Evolutionary conservation across 2,113 vertebrate species (phyloP), one percentile per base, ranked within the genome.

Genomic region (Lepus timidus): DNA sequence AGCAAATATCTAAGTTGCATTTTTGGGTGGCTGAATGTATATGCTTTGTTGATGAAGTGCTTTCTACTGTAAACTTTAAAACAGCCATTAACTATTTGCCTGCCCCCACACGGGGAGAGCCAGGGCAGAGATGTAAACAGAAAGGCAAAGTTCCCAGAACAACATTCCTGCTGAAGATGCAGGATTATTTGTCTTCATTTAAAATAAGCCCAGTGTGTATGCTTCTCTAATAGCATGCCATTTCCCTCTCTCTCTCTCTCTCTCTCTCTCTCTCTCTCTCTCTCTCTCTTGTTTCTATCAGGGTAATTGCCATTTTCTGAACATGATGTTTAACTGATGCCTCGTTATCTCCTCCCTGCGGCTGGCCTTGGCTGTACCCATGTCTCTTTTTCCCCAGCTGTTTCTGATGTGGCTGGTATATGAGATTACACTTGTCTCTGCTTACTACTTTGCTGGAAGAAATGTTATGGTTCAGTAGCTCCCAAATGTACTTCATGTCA

Each of bases 41-140:
- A 96, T 6, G 95, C 71, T 95, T 93, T 65, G 85, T 84, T 87
- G 83, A 95, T 92, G n/a, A 97, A 97, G 68, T 93, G 25, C 39
- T 84, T 95, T 88, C 78, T 94, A 80, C 51, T 74, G 64, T 95
- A 86, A 96, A 97, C 88, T 84, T 96, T 71, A 85, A 91, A 80
- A 84, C 36, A 93, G 82, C 17, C 92, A 80, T 58, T 74, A 81
- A 95, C 90, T 61, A 64, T 88, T 64, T 89, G 73, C 55, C 62
- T 87, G 70, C 27, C 95, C 65, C 83, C 19, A 68, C 44, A 65
- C 82, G 6, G 9, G 83, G 86, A 94, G 95, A 92, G 67, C 33
- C 62, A 85, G 62, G 4, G 33, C 65, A 84, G 61, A 55, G 93
- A 95, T 91, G 61, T 88, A 97, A 97, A 96, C 91, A 97, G 52